phyloP scores from a whole-genome alignment of 2,113 vertebrate genomes.

The Scatophagus argus region DNA sequence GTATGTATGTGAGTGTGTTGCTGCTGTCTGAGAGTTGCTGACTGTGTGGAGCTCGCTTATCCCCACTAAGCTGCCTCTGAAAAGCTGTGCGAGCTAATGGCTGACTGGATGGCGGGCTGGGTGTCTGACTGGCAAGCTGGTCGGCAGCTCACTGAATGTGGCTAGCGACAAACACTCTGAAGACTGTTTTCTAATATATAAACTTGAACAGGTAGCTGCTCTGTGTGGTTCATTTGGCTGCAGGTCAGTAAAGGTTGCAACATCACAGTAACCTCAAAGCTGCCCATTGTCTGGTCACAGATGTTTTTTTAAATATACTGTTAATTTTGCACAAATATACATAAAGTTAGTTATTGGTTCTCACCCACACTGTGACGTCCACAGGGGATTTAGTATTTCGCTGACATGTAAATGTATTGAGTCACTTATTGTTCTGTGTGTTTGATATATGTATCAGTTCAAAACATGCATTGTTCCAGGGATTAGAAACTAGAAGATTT shows the following conservation, averaged over 20 bases:
- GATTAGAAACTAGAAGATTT: not conserved
- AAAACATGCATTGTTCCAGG: not conserved
- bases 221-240: conserved; percentile 20
- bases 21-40: conserved; percentile 75
- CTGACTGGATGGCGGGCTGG: conserved; percentile 31
- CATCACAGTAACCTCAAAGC: conserved; percentile 7
- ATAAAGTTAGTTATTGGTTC: not conserved
- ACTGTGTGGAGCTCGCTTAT: conserved; percentile 71
- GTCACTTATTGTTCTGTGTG: not conserved
- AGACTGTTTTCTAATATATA: conserved; percentile 14
- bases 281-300: not conserved
- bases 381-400: not conserved
- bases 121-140: conserved; percentile 47
- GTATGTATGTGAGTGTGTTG: conserved; percentile 32
- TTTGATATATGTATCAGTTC: conserved; percentile 2
- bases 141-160: conserved; percentile 32
- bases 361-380: not conserved
- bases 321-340: no score
- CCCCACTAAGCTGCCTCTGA: conserved; percentile 71
- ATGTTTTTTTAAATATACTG: not conserved
- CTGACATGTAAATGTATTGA: not conserved
- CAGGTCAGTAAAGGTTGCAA: conserved; percentile 5
- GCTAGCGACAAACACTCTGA: conserved; percentile 12
- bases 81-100: conserved; percentile 54
- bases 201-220: not conserved